Evolutionary conservation across 2,888 invertebrate species (phyloP).

Genomic region (Tortricodes alternella): DNA sequence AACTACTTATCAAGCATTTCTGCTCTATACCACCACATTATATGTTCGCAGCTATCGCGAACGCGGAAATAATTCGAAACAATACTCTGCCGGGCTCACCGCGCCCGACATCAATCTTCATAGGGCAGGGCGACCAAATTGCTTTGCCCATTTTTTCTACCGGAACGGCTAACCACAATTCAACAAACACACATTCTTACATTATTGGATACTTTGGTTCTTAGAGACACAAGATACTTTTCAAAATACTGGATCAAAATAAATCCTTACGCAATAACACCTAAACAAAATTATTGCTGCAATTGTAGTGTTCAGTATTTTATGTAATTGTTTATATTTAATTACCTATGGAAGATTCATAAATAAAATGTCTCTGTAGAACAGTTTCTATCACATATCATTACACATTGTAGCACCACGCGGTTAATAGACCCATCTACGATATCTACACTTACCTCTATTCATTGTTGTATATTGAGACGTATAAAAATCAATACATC

Average conservation of each 20-base stretch:
- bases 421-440: conserved; percentile 82
- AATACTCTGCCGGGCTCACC: conserved; percentile 10
- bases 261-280: conserved; percentile 57
- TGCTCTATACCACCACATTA: conserved; percentile 21
- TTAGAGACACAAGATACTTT: conserved; percentile 51
- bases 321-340: conserved; percentile 67
- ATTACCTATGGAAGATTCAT: conserved; percentile 78
- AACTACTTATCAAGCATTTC: conserved; percentile 43
- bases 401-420: conserved; percentile 82
- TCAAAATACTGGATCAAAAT: conserved; percentile 57
- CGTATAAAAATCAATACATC: conserved; percentile 82
- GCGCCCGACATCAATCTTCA: conserved; percentile 26
- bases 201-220: conserved; percentile 61
- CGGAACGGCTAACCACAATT: conserved; percentile 41
- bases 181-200: conserved; percentile 49
- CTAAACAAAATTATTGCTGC: conserved; percentile 75
- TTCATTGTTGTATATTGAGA: conserved; percentile 79
- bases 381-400: conserved; percentile 81
- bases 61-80: conserved; percentile 23
- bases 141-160: conserved; percentile 29
- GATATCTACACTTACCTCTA: conserved; percentile 75
- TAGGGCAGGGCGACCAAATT: conserved; percentile 32
- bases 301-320: conserved; percentile 54
- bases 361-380: conserved; percentile 82
- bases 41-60: conserved; percentile 14